Evolutionary conservation across 2,113 vertebrate species (phyloP), one percentile per base, ranked within the genome.

Genomic region (Oxyura jamaicensis): DNA sequence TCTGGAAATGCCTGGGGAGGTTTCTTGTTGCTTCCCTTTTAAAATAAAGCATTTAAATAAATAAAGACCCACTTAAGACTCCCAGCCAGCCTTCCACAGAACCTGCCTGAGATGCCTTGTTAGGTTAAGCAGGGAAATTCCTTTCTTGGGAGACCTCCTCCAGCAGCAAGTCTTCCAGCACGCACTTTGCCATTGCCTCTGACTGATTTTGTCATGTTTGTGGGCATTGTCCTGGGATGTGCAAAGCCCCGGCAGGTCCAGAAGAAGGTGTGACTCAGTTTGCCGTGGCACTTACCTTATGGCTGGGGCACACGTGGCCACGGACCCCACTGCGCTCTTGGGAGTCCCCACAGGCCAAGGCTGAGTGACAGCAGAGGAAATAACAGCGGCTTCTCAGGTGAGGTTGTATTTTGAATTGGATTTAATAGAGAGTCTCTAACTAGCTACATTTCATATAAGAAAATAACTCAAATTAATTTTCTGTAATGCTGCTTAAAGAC

Each of bases 131-230:
- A 82, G 62, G 48, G 8, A 92, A 89, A 72, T 60, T 44, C 19
- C 42, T 76, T 91, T 31, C 62, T 23, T n/a, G 28, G n/a, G 69
- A 79, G 12, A 44, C 4, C 8, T 69, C 41, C 48, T 14, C 11
- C 56, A 53, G 56, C 13, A 29, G 7, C 3, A 2, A 29, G 26
- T 56, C 86, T 84, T 55, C 29, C 66, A 52, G 20, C 1, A 11
- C 0, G 2, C 3, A 2, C n/a, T 69, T 56, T n/a, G 39, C 36
- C 48, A 35, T 3, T 62, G 36, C 31, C 10, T 36, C 26, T 26
- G 46, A 73, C 0, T 25, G 80, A 87, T 69, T 65, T 93, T 4
- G 18, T 75, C 15, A 11, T 11, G 33, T 0, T 5, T 65, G n/a
- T 44, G 53, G 80, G 50, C 17, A 28, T 50, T 3, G 0, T 10